A percentile compares a stretch with the other conserved stretches of the same genome.
phyloP scores from a whole-genome alignment of 1,140 invertebrate genomes.

The Nomia melanderi region DNA sequence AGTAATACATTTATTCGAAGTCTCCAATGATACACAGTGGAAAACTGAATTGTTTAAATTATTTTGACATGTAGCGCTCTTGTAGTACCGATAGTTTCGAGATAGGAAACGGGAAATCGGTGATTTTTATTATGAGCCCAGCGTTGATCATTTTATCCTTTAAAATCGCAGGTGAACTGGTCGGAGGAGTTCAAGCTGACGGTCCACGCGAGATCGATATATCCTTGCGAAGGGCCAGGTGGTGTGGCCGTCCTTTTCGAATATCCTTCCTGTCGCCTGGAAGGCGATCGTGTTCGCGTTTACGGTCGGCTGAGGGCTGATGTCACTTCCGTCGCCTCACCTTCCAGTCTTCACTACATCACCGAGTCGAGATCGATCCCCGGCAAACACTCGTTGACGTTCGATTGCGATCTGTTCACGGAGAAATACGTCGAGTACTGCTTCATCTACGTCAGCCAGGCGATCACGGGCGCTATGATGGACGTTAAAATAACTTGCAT shows the following conservation, averaged over 20 bases:
- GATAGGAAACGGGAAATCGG: no score
- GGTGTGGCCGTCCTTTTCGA: slow-evolving; percentile 89
- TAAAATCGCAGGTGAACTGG: slow-evolving; percentile 85
- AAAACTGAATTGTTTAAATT: no score
- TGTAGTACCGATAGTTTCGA: no score
- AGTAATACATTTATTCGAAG: no score
- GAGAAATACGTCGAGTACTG: slow-evolving; percentile 92
- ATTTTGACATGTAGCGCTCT: no score
- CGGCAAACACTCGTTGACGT: slow-evolving; percentile 87
- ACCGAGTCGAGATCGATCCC: slow-evolving; percentile 82
- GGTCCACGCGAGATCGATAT: slow-evolving; percentile 89
- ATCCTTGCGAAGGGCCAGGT: slow-evolving; percentile 87
- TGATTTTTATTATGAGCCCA: no score
- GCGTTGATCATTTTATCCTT: neutral
- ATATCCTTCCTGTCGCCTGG: slow-evolving; percentile 89
- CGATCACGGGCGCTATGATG: slow-evolving; percentile 89
- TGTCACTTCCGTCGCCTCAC: slow-evolving; percentile 84
- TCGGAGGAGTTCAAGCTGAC: slow-evolving; percentile 91
- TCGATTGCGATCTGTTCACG: slow-evolving; percentile 91
- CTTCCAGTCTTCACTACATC: slow-evolving; percentile 77
- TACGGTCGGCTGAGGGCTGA: slow-evolving; percentile 86
- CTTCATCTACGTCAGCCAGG: slow-evolving; percentile 92
- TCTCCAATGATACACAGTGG: no score
- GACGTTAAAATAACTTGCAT: slow-evolving; percentile 91
- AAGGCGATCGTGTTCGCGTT: slow-evolving; percentile 88